Conservation (phyloP, 2,888 invertebrate species). For the Nephrotoma flavescens region DNA sequence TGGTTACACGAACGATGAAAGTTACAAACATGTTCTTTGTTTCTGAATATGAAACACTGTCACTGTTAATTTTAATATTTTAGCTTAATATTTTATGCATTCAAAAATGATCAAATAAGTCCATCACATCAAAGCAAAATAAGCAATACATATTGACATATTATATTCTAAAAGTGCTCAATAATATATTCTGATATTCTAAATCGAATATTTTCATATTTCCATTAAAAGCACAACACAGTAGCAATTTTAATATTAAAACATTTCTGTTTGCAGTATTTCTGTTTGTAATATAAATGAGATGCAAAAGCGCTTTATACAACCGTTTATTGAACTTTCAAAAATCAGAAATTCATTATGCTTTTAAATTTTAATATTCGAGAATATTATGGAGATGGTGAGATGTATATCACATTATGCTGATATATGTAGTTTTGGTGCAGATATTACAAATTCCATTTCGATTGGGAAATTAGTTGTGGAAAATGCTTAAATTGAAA, state of each 20-base stretch:
- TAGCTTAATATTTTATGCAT: not conserved
- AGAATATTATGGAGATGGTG: not conserved
- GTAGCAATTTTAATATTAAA: not conserved
- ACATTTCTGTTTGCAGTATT: not conserved
- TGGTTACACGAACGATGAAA: no score
- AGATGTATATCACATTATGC: no score
- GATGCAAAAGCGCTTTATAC: not conserved
- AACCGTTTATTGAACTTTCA: not conserved
- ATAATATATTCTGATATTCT: not conserved
- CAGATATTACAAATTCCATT: no score
- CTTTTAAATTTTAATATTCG: not conserved
- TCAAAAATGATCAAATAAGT: not conserved
- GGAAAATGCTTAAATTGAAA: no score
- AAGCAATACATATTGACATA: not conserved
- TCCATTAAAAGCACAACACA: not conserved
- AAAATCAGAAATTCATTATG: not conserved
- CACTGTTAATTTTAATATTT: no score
- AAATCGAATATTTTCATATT: not conserved
- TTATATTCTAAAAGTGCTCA: not conserved
- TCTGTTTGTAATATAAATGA: not conserved
- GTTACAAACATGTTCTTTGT: no score
- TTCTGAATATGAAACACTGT: no score
- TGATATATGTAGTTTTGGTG: no score
- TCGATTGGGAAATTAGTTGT: no score
- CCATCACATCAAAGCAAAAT: not conserved